These are phyloP conservation scores for Pardalotus punctatus DNA, from an alignment of 2,113 vertebrate species.

Conservation along the genomic window DNA sequence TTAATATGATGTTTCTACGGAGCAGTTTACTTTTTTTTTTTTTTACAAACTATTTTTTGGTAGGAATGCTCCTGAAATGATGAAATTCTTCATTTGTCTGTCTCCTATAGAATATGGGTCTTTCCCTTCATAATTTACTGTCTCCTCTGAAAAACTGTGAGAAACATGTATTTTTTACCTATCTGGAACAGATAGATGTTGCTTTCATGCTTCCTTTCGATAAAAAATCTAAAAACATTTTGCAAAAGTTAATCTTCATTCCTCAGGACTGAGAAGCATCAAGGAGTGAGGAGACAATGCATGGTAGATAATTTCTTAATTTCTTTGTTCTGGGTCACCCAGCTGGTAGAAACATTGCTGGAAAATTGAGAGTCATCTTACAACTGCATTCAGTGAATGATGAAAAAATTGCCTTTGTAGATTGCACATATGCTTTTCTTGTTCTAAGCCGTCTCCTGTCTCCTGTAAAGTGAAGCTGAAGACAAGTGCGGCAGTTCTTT, in stretches of 20 bases:
- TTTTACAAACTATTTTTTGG: not conserved
- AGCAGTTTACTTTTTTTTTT: not conserved
- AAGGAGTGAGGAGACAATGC: not conserved
- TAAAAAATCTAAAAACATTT: not conserved
- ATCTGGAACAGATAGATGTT: rapidly evolving
- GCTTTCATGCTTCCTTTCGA: not conserved
- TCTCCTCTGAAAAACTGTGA: not conserved
- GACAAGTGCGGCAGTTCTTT: not conserved
- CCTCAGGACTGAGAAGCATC: not conserved
- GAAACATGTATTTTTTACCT: not conserved
- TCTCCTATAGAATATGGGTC: not conserved
- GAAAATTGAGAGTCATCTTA: not conserved
- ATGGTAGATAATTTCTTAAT: not conserved
- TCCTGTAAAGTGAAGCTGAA: not conserved
- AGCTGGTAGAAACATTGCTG: not conserved
- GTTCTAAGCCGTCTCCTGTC: not conserved
- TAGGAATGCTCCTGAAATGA: not conserved
- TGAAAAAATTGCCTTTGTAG: not conserved
- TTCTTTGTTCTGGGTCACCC: not conserved
- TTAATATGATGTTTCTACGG: not conserved
- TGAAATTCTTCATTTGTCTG: not conserved
- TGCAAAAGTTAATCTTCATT: not conserved
- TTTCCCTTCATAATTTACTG: not conserved
- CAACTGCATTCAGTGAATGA: not conserved
- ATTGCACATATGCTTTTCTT: not conserved